These are phyloP conservation scores for Epistrophe grossulariae DNA, from an alignment of 2,888 invertebrate species.

Conservation along the genomic window DNA sequence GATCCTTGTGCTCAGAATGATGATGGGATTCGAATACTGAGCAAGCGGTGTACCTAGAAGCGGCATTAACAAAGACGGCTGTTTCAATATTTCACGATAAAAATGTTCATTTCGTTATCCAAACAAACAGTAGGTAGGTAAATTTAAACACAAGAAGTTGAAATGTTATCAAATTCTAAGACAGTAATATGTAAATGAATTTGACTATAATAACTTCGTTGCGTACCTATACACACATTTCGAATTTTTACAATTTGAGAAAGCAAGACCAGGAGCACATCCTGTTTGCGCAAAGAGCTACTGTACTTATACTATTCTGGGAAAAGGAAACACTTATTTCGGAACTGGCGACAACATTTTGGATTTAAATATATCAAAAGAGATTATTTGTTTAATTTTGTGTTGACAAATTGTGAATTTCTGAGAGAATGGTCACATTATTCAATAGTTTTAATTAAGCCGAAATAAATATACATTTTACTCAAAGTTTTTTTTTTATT, in stretches of 20 bases:
- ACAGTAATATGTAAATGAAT: neutral
- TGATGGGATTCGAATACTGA: neutral
- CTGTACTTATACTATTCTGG: neutral
- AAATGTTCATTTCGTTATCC: constrained; percentile 1
- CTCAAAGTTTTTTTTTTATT: too few species aligned
- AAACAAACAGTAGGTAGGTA: constrained; percentile 11
- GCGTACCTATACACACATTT: neutral
- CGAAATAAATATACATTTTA: too few species aligned
- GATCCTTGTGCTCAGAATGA: constrained; percentile 9
- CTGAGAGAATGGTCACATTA: too few species aligned
- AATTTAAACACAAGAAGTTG: constrained; percentile 10
- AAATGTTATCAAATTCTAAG: neutral
- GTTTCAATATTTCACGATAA: constrained; percentile 7
- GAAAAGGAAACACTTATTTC: neutral
- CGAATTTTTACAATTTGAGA: neutral
- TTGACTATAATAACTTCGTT: neutral
- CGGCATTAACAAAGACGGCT: constrained; percentile 5
- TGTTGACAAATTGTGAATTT: too few species aligned
- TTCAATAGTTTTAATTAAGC: too few species aligned
- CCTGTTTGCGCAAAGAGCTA: constrained; percentile 9
- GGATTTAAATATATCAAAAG: too few species aligned
- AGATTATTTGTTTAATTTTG: too few species aligned
- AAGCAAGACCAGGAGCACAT: constrained; percentile 36
- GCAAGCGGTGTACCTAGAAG: neutral
- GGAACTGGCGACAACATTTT: too few species aligned